Base-by-base conservation (phyloP, 2,888 invertebrate species). In the Herminia tarsipennalis region DNA sequence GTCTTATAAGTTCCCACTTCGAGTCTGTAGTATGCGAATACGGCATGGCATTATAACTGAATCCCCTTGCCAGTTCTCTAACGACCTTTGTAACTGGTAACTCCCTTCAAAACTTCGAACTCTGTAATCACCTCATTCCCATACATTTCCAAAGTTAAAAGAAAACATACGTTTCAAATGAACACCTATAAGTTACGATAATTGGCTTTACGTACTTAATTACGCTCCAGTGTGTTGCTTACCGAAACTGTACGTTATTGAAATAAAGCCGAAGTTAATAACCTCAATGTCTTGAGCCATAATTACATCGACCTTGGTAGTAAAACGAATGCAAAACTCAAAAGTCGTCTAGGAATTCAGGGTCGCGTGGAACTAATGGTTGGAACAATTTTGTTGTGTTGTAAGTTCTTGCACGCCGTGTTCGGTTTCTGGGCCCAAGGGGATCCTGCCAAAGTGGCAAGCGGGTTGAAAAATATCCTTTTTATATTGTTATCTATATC, bases 181-280 rank as follows among this genome's bases (percentile, higher is more conserved):
- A 66, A 63, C 38, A 48, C 66, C 47, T 76, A 73, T 68, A 76
- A 76, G 73, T 73, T 68, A 56, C 61, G 61, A 54, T 76, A 76
- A 76, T 76, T 73, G 73, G 73, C 64, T 76, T 75, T 54, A 48
- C 36, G 46, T 47, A 45, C 21, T 60, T 60, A 63, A 64, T 61
- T 54, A 65, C 61, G 40, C 33, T 39, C 17, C 24, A 44, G 40
- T 47, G 20, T 51, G 49, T 41, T 47, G 47, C 53, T 57, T 48
- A 50, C 50, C 47, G 42, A 48, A 58, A 48, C 42, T 51, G 50
- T 50, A 42, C 39, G 39, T 56, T 45, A 61, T 52, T 45, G 33
- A 38, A 53, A 52, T 54, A 44, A 49, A 47, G 25, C 30, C 45
- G 34, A 41, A 48, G 56, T 47, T 55, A 61, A 55, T 53, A 52